A percentile compares a stretch with the other conserved stretches of the same genome.
Evolutionary conservation across 2,113 vertebrate genomes (phyloP).

Genomic region (pig (Sus scrofa)): T2T-Sscrofa CM000814.6:15802501-15803000

Average conservation of each 20-base stretch:
- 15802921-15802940: constrained; percentile 17
- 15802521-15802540: not conserved
- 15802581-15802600: not conserved
- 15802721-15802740: not conserved
- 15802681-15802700: not conserved
- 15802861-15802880: constrained; percentile 47
- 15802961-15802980: not conserved
- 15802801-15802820: not conserved
- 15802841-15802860: constrained; percentile 37
- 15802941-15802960: constrained; percentile 7
- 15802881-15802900: not conserved
- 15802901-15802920: not conserved
- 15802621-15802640: not conserved
- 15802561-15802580: not conserved
- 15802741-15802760: not conserved
- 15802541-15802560: not conserved
- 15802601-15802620: not conserved
- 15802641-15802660: not conserved
- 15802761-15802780: not conserved
- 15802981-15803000: constrained; percentile 4
- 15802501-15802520: not conserved
- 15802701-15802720: not conserved
- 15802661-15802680: not conserved
- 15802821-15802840: not conserved
- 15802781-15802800: not conserved